Evolutionary conservation across 2,888 invertebrate species (phyloP).

Genomic region (Anaspis maculata): DNA sequence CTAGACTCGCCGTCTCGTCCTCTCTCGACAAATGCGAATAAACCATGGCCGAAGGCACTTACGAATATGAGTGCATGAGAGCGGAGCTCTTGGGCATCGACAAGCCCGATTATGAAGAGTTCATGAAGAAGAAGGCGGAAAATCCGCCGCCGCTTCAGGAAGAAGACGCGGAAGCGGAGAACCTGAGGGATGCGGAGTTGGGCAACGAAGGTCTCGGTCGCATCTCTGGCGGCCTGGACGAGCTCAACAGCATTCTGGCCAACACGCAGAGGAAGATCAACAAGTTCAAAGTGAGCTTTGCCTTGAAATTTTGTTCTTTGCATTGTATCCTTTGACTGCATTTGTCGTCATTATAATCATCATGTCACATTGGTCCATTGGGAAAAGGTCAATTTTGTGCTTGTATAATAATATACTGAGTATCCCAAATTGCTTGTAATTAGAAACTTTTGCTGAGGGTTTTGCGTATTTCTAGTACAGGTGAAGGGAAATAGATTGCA

Average conservation of each 20-base stretch:
- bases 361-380: too few relatives aligned
- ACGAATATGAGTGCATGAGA: slow-evolving; percentile 69
- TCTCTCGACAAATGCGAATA: too few relatives aligned
- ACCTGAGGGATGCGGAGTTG: slow-evolving; percentile 27
- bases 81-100: slow-evolving; percentile 69
- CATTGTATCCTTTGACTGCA: too few relatives aligned
- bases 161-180: slow-evolving; percentile 46
- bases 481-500: too few relatives aligned
- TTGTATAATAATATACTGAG: too few relatives aligned
- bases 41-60: slow-evolving; percentile 56
- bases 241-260: slow-evolving; percentile 69
- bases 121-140: slow-evolving; percentile 48
- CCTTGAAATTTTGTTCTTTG: too few relatives aligned
- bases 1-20: too few relatives aligned
- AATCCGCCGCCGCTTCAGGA: slow-evolving; percentile 39
- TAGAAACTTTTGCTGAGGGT: too few relatives aligned
- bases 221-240: slow-evolving; percentile 65
- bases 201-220: slow-evolving; percentile 27
- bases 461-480: too few relatives aligned
- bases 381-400: too few relatives aligned
- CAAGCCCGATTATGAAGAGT: slow-evolving; percentile 60
- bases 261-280: slow-evolving; percentile 81
- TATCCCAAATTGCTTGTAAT: too few relatives aligned
- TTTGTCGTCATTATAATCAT: too few relatives aligned
- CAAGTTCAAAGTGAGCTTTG: slow-evolving; percentile 62